Percentiles rank a stretch among this genome's conserved stretches.
Conservation (phyloP, 2,888 invertebrate genomes). For the Leptinotarsa haldemani region DNA sequence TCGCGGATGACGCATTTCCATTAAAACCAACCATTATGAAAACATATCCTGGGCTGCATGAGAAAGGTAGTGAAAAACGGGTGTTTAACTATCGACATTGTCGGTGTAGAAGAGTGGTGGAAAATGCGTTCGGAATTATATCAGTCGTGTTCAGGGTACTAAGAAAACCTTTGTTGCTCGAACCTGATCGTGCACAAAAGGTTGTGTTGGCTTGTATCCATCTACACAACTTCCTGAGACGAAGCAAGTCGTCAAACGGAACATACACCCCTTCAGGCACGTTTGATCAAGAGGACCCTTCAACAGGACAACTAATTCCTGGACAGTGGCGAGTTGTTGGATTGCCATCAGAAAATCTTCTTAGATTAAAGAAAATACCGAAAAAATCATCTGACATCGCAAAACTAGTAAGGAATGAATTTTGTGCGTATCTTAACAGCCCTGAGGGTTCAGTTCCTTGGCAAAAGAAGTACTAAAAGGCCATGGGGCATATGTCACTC, state of each 20-base stretch:
- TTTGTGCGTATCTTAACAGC: too few species aligned
- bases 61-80: slow-evolving; percentile 33
- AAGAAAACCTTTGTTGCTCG: slow-evolving; percentile 47
- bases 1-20: too few species aligned
- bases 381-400: too few species aligned
- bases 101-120: slow-evolving; percentile 17
- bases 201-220: slow-evolving; percentile 45
- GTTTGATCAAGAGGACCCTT: slow-evolving; percentile 39
- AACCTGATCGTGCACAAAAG: slow-evolving; percentile 43
- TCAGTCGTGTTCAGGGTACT: slow-evolving; percentile 46
- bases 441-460: too few species aligned
- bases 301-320: slow-evolving; percentile 7
- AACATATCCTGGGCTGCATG: slow-evolving; percentile 34
- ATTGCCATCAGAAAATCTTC: neutral
- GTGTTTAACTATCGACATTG: slow-evolving; percentile 44
- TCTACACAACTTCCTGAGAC: slow-evolving; percentile 51
- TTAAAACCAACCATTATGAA: too few species aligned
- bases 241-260: slow-evolving; percentile 38
- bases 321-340: slow-evolving; percentile 7
- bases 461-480: neutral
- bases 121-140: slow-evolving; percentile 32
- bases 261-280: slow-evolving; percentile 45
- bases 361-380: neutral
- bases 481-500: slow-evolving; percentile 6
- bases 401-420: too few species aligned